Evolutionary conservation across 64 coral and sea anemone genomes (phyloP).

Genomic region (Anthopleura sola): DNA sequence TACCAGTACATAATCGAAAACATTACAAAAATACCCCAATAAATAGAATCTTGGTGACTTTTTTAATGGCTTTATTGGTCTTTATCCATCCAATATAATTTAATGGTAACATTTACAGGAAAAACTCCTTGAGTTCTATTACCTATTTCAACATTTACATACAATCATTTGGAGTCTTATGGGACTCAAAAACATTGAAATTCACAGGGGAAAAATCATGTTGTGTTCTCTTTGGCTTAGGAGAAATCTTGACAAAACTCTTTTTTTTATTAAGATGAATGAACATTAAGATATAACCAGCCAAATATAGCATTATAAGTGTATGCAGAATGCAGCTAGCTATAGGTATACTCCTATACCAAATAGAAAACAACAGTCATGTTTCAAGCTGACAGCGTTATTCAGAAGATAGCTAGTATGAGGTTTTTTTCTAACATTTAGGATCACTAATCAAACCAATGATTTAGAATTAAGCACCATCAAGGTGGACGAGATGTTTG

Average conservation of each 20-base stretch:
- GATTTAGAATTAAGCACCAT: not conserved
- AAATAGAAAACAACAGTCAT: not conserved
- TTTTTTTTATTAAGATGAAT: not conserved
- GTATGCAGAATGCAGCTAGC: constrained; percentile 8
- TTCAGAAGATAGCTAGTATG: not conserved
- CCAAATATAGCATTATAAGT: not conserved
- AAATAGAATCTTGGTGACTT: not conserved
- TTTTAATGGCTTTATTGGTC: constrained; percentile 34
- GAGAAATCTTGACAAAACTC: constrained; percentile 5
- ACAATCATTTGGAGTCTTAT: constrained; percentile 17
- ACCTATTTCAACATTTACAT: constrained; percentile 18
- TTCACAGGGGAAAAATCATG: not conserved
- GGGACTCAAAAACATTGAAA: not conserved
- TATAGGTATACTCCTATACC: constrained; percentile 4
- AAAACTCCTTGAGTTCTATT: constrained; percentile 19
- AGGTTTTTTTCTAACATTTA: not conserved
- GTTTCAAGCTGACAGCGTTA: not conserved
- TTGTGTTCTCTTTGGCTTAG: not conserved
- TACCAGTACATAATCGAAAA: not conserved
- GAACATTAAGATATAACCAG: not conserved
- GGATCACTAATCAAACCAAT: constrained; percentile 5
- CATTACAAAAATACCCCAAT: not conserved
- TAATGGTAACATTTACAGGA: constrained; percentile 37
- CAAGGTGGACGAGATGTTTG: not conserved
- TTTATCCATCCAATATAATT: constrained; percentile 39